Evolutionary conservation across 2,888 invertebrate species (phyloP).

Genomic region (Drosophila tanythrix): DNA sequence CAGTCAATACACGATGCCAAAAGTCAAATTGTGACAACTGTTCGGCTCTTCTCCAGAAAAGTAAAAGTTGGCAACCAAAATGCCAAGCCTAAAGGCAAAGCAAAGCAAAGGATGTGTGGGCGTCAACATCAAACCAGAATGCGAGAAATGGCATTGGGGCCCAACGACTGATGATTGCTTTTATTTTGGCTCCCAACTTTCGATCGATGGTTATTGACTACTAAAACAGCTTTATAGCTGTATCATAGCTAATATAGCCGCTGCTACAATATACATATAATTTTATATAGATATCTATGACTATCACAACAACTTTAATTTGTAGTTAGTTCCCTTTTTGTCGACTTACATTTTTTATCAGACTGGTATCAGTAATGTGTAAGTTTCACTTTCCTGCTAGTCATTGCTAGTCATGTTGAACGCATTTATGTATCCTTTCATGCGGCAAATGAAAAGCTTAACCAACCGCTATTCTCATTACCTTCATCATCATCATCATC

Average conservation of each 20-base stretch:
- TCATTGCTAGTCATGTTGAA: slow-evolving; percentile 3
- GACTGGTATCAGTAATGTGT: background rate
- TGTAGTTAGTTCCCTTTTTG: background rate
- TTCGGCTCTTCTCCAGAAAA: slow-evolving; percentile 8
- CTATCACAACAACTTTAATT: background rate
- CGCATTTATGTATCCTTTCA: slow-evolving; percentile 27
- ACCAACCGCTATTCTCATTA: slow-evolving; percentile 20
- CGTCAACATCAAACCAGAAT: slow-evolving; percentile 17
- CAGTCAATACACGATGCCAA: slow-evolving; percentile 62
- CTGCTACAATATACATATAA: background rate
- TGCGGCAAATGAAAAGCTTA: slow-evolving; percentile 51
- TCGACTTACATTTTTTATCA: background rate
- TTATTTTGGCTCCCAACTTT: background rate
- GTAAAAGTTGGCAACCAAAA: slow-evolving; percentile 19
- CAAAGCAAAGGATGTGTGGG: slow-evolving; percentile 8
- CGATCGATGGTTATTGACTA: background rate
- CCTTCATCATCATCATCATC: slow-evolving; percentile 14
- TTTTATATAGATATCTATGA: background rate
- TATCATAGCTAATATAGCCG: background rate
- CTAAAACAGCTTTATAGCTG: background rate
- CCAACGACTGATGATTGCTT: slow-evolving; percentile 46
- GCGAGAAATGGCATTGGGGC: slow-evolving; percentile 62
- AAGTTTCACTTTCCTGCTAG: background rate
- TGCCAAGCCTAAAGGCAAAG: slow-evolving; percentile 15
- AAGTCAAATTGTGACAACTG: slow-evolving; percentile 74